Evolutionary conservation across 2,113 vertebrate genomes (phyloP), one percentile per base, ranked within the genome.

Genomic region (Riparia riparia): DNA sequence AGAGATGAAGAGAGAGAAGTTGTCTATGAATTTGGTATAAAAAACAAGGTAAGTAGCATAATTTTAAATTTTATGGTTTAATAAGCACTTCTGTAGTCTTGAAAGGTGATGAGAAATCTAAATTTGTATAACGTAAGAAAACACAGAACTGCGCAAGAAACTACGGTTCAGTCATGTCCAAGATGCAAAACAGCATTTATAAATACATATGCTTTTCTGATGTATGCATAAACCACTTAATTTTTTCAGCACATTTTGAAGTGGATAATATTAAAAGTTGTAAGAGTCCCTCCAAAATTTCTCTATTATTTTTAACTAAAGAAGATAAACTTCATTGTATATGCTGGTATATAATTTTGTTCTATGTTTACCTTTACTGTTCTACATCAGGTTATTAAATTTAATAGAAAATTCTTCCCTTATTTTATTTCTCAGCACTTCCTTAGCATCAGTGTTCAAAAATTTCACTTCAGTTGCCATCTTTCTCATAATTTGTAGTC

Each of bases 1-100:
- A 98, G 98, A 95, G 98, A 99, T 86, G 98, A 99, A 94, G 99
- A 99, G 96, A 99, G 98, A 82, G 98, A 99, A 93, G 98, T 99
- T 16, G 98, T 99, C 54, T 91, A 96, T 79, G 98, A 99, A 64
- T 98, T 99, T 80, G 98, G 97, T 90, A 80, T 97, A 24, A 96
- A 95, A 53, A 98, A 96, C 74, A 98, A 98, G 98, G 99, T 99
- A 96, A 29, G 97, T 80, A 45, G 29, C 28, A 39, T 47, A 14
- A 22, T 57, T 60, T 65, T 32, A 26, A n/a, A 29, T 70, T 20
- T 42, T 39, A 17, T 64, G 2, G 37, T 56, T 76, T 79, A 82
- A 28, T 65, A 85, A 89, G 65, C 7, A 25, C 29, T 71, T 32
- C 22, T 78, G 53, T 60, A 72, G 24, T 50, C 15, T 47, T 49